phyloP scores from a whole-genome alignment of 2,888 invertebrate genomes.

The Silvanus unidentatus region DNA sequence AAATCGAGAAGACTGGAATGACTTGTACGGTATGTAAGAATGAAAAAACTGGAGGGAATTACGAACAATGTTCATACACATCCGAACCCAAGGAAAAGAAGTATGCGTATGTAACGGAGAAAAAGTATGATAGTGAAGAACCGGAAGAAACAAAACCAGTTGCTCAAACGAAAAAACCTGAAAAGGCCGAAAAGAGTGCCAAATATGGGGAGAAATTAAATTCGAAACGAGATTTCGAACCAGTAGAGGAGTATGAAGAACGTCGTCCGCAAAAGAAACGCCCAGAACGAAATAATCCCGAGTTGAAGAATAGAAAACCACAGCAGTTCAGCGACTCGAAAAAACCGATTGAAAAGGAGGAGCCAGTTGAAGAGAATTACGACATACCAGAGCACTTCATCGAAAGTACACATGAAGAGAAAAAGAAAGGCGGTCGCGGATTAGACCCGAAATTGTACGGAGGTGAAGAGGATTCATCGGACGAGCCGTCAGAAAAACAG shows the following conservation, averaged over 20 bases:
- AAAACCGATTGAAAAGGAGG: not conserved
- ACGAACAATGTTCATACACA: constrained; percentile 74
- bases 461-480: constrained; percentile 12
- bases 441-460: constrained; percentile 25
- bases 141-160: constrained; percentile 43
- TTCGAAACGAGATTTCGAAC: constrained; percentile 15
- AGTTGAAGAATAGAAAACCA: constrained; percentile 1
- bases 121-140: constrained; percentile 55
- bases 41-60: constrained; percentile 67
- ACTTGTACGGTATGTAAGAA: constrained; percentile 69
- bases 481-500: constrained; percentile 13
- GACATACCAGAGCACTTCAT: constrained; percentile 33
- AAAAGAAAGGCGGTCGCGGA: constrained; percentile 16
- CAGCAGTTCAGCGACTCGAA: constrained; percentile 3
- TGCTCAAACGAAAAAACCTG: constrained; percentile 14
- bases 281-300: constrained; percentile 11
- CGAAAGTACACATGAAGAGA: constrained; percentile 24
- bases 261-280: constrained; percentile 8
- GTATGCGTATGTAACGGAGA: constrained; percentile 61
- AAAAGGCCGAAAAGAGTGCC: constrained; percentile 1
- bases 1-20: constrained; percentile 59
- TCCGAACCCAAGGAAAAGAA: constrained; percentile 66
- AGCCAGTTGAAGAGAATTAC: constrained; percentile 21
- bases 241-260: constrained; percentile 21
- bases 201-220: constrained; percentile 6